Evolutionary conservation across 2,113 vertebrate species (phyloP).

Genomic region (Alectura lathami): DNA sequence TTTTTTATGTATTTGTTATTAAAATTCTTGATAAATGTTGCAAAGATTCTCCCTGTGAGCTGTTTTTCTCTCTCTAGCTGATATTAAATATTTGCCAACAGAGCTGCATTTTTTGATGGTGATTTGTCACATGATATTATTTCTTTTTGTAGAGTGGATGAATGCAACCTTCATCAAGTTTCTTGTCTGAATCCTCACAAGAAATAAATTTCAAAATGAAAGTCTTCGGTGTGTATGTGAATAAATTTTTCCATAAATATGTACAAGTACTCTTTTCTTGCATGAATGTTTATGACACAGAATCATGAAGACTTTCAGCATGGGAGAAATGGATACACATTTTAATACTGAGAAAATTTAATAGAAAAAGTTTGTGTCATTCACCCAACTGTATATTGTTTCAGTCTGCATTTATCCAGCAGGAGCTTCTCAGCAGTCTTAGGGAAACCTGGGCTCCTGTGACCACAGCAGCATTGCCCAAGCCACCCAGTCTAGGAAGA

Average conservation of each 20-base stretch:
- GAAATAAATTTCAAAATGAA: constrained; percentile 28
- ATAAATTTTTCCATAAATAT: constrained; percentile 44
- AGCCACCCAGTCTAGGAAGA: neutral
- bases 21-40: constrained; percentile 66
- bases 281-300: constrained; percentile 48
- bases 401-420: neutral
- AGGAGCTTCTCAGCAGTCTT: neutral
- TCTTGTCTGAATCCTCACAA: constrained; percentile 29
- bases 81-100: constrained; percentile 44
- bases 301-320: neutral
- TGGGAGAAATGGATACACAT: constrained; percentile 35
- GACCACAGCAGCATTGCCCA: neutral
- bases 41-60: constrained; percentile 40
- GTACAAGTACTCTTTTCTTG: constrained; percentile 1
- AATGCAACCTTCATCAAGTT: constrained; percentile 26
- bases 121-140: constrained; percentile 54
- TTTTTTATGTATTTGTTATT: constrained; percentile 54
- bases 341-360: constrained; percentile 37
- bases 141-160: constrained; percentile 21
- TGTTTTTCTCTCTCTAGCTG: constrained; percentile 21
- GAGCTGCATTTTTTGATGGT: constrained; percentile 30
- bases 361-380: neutral
- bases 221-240: neutral
- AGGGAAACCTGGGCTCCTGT: neutral
- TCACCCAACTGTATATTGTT: neutral